Conservation (phyloP, 2,113 vertebrate species). For the Pomatostomus ruficeps region DNA sequence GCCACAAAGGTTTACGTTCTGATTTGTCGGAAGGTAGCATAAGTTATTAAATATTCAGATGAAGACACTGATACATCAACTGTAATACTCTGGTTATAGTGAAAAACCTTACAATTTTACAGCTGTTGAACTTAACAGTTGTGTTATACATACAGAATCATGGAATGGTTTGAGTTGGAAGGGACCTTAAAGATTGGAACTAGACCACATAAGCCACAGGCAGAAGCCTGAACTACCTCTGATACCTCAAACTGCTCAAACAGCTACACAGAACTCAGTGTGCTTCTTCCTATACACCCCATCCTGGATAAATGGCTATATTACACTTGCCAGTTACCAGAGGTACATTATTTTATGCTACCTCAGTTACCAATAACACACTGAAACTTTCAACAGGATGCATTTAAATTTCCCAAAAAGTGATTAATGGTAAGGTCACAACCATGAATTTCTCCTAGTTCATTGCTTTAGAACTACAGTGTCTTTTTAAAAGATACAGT, state of each 20-base stretch:
- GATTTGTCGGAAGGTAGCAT: neutral
- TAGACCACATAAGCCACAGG: neutral
- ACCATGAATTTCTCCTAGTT: neutral
- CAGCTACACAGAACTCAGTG: neutral
- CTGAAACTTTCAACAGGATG: neutral
- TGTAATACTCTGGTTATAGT: neutral
- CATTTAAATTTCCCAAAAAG: neutral
- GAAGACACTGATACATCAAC: neutral
- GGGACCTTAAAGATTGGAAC: neutral
- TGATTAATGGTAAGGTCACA: neutral
- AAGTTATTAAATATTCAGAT: neutral
- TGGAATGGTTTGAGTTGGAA: neutral
- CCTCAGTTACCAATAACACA: neutral
- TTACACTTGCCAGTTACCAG: neutral
- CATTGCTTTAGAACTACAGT: neutral
- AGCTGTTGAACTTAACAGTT: neutral
- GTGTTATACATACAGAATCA: rapidly evolving
- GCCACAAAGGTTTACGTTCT: neutral
- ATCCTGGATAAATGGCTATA: neutral
- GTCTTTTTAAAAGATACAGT: neutral
- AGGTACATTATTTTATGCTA: neutral
- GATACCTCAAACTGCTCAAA: neutral
- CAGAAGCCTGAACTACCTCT: neutral
- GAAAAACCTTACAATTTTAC: neutral
- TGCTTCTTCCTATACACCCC: neutral